Evolutionary conservation across 2,888 invertebrate species (phyloP).

Genomic region (Leptarthrus brevirostris): DNA sequence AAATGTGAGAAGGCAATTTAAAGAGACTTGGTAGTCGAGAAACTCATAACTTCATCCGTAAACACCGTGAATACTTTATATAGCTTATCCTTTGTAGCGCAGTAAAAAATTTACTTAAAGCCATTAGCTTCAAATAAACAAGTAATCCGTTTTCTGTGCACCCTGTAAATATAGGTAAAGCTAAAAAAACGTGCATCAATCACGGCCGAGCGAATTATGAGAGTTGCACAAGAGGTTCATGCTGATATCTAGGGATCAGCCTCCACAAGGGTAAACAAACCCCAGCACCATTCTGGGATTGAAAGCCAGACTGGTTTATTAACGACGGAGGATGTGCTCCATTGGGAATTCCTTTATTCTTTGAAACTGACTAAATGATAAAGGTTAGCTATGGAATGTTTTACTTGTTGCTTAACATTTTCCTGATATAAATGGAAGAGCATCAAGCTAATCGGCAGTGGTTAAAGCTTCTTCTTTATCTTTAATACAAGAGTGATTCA

Average conservation of each 20-base stretch:
- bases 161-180: background rate
- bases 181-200: conserved; percentile 8
- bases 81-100: background rate
- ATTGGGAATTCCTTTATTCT: conserved; percentile 30
- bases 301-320: conserved; percentile 16
- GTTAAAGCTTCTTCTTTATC: too few species aligned
- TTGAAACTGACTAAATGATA: conserved; percentile 6
- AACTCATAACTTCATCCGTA: background rate
- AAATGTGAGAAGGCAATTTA: background rate
- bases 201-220: conserved; percentile 5
- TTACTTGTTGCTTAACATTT: conserved; percentile 15
- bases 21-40: background rate
- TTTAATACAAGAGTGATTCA: too few species aligned
- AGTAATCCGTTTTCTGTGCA: conserved; percentile 2
- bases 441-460: too few species aligned
- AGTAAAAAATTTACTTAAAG: conserved; percentile 8
- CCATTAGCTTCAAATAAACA: conserved; percentile 28
- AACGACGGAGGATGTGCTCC: conserved; percentile 25
- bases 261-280: background rate
- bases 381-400: conserved; percentile 24
- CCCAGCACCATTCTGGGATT: background rate
- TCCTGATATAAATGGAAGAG: too few species aligned
- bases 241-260: too few species aligned
- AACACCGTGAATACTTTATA: background rate
- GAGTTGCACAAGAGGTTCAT: background rate